Percentiles rank a stretch among this genome's conserved stretches.
Conservation (phyloP, 2,888 invertebrate genomes). For the Tortricodes alternella region DNA sequence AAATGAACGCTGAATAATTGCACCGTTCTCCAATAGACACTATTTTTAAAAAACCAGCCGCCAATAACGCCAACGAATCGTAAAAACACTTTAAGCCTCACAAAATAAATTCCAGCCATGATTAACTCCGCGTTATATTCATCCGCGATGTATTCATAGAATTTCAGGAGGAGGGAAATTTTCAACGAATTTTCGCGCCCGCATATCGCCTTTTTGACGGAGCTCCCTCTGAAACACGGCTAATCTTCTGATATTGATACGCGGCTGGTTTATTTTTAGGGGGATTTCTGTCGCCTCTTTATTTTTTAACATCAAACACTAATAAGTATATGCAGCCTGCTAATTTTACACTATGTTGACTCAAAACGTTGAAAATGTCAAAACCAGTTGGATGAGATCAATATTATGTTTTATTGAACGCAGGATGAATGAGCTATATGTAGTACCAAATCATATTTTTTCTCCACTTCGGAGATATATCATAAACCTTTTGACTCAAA, state of each 20-base stretch:
- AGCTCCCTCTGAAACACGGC: slow-evolving; percentile 27
- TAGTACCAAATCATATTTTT: too few species aligned
- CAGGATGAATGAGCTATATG: too few species aligned
- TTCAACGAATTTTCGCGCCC: slow-evolving; percentile 24
- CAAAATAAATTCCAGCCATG: slow-evolving; percentile 31
- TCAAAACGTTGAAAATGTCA: too few species aligned
- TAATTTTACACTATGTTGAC: too few species aligned
- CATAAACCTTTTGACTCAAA: too few species aligned
- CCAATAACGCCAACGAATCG: slow-evolving; percentile 8
- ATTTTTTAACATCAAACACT: slow-evolving; percentile 11
- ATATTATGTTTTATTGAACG: too few species aligned
- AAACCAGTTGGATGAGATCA: too few species aligned
- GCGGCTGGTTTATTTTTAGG: slow-evolving; percentile 8
- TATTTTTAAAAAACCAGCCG: neutral
- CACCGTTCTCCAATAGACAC: neutral
- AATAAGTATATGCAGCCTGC: neutral
- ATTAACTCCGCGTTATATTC: slow-evolving; percentile 27
- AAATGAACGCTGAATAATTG: neutral
- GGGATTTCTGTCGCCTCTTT: neutral
- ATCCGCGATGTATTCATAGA: slow-evolving; percentile 30
- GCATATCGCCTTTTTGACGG: slow-evolving; percentile 30
- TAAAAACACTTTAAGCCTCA: slow-evolving; percentile 25
- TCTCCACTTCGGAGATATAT: too few species aligned
- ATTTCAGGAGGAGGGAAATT: slow-evolving; percentile 22
- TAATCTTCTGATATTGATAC: slow-evolving; percentile 34